A percentile compares a stretch with the other conserved stretches of the same genome.
phyloP scores from a whole-genome alignment of 2,888 invertebrate genomes.

The Mongoloraphidia duomilia region DNA sequence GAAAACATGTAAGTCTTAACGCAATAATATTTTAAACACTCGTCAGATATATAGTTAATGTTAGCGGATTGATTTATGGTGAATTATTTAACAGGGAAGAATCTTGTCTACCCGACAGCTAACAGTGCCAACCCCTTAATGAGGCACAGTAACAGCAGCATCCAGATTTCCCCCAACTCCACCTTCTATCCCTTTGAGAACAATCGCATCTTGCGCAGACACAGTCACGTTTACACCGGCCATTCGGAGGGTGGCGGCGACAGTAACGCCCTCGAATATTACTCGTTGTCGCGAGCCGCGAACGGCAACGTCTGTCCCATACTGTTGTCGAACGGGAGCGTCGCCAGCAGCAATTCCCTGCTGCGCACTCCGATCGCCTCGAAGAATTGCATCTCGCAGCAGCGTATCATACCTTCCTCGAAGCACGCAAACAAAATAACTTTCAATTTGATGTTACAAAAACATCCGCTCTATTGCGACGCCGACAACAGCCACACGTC shows the following conservation, averaged over 20 bases:
- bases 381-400: slow-evolving; percentile 2
- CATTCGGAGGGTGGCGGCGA: background rate
- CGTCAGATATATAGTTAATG: too few species aligned
- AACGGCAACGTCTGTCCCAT: too few species aligned
- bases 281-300: background rate
- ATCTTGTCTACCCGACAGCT: too few species aligned
- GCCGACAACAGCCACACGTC: too few species aligned
- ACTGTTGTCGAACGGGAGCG: background rate
- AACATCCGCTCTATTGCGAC: background rate
- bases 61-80: too few species aligned
- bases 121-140: background rate
- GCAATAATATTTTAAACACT: too few species aligned
- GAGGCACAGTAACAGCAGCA: background rate
- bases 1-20: too few species aligned
- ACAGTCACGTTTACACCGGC: slow-evolving; percentile 20
- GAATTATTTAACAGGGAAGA: too few species aligned
- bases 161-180: background rate
- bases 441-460: slow-evolving; percentile 2
- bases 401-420: background rate
- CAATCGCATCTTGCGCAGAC: slow-evolving; percentile 15
- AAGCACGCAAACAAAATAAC: background rate
- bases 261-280: background rate
- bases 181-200: slow-evolving; percentile 2
- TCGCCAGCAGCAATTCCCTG: background rate
- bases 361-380: too few species aligned